Percentiles rank a stretch among this genome's conserved stretches.
Conservation (phyloP, 2,113 vertebrate species). For the Callipepla squamata region DNA sequence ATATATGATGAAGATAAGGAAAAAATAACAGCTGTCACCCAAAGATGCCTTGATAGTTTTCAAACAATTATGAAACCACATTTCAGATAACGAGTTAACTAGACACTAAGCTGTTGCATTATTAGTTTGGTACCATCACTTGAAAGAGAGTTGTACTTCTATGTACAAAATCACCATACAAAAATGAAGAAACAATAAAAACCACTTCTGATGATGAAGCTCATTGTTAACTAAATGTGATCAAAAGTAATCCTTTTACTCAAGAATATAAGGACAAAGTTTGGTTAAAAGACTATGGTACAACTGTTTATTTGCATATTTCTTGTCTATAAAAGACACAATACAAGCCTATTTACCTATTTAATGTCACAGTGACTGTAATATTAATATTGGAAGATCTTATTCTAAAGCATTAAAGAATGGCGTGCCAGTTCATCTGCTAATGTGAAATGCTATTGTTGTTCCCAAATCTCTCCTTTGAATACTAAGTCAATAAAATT, state of each 20-base stretch:
- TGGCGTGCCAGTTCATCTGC: not conserved
- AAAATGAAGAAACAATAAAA: not conserved
- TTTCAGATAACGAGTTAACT: not conserved
- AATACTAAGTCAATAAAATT: not conserved
- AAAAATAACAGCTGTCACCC: not conserved
- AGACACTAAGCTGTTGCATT: not conserved
- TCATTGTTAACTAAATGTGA: not conserved
- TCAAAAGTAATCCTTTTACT: not conserved
- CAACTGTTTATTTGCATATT: not conserved
- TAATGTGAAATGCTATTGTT: not conserved
- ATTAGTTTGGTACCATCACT: conserved; percentile 5
- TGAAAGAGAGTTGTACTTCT: not conserved
- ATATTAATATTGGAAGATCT: not conserved
- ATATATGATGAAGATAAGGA: not conserved
- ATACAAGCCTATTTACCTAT: not conserved
- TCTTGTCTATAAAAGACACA: not conserved
- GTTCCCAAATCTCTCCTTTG: not conserved
- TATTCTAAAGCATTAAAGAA: not conserved
- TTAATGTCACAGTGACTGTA: not conserved
- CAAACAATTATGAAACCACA: not conserved
- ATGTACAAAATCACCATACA: not conserved
- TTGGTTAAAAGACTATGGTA: not conserved
- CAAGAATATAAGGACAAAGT: not conserved
- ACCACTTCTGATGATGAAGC: not conserved
- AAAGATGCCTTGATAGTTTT: not conserved